These are phyloP conservation scores for Drosophila nr. fundita DNA, from an alignment of 2,888 invertebrate genomes.

Conservation along the genomic window DNA sequence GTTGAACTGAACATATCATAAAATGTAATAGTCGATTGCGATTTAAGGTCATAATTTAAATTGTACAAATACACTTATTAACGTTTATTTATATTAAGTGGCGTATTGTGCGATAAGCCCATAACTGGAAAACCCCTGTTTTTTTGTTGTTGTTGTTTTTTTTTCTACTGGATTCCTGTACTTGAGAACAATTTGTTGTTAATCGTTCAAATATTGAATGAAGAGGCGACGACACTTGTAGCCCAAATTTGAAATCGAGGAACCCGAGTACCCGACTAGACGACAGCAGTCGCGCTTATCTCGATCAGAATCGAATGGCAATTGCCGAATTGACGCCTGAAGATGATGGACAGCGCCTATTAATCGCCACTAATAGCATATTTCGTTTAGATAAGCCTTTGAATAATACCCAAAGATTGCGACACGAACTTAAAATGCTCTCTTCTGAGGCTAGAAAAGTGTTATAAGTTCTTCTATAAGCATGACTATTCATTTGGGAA, in stretches of 20 bases:
- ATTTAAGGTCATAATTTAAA: conserved; percentile 75
- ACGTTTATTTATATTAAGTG: conserved; percentile 79
- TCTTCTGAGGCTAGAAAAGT: neutral
- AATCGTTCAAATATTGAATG: conserved; percentile 71
- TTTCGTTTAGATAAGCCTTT: conserved; percentile 65
- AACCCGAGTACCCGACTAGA: conserved; percentile 11
- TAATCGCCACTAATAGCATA: conserved; percentile 82
- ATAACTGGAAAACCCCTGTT: neutral
- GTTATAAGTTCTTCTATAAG: neutral
- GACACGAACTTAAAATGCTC: conserved; percentile 33
- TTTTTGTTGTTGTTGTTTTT: neutral
- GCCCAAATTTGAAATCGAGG: conserved; percentile 1
- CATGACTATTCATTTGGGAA: neutral
- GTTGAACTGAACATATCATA: conserved; percentile 1
- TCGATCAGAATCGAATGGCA: conserved; percentile 65
- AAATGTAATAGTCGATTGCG: conserved; percentile 29
- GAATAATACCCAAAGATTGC: conserved; percentile 17
- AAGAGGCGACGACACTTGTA: conserved; percentile 25
- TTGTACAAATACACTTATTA: conserved; percentile 79
- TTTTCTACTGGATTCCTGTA: conserved; percentile 20
- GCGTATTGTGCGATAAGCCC: conserved; percentile 65
- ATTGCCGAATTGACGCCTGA: conserved; percentile 68
- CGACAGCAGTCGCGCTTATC: conserved; percentile 51
- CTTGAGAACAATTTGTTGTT: conserved; percentile 54
- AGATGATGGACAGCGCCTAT: conserved; percentile 81